Conservation (phyloP, 2,888 invertebrate species). For the Keiferia lycopersicella region DNA sequence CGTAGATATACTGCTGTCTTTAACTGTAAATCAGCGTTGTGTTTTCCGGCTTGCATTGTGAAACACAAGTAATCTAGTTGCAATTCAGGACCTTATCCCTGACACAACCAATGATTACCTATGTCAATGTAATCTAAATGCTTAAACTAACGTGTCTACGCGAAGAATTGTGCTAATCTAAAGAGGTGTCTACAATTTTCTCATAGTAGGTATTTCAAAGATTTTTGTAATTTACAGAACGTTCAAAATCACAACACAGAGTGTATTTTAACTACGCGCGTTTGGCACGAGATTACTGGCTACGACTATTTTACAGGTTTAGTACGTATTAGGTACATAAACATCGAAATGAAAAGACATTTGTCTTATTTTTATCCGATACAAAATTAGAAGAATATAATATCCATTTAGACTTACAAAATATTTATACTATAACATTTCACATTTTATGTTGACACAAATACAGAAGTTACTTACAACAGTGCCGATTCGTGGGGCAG, state of each 20-base stretch:
- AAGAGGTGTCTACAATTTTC: constrained; percentile 72
- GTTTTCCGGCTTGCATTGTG: neutral
- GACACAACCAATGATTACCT: constrained; percentile 59
- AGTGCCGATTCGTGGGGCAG: constrained; percentile 45
- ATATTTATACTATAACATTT: constrained; percentile 72
- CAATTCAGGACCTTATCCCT: neutral
- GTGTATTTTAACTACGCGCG: constrained; percentile 81
- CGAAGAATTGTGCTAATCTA: constrained; percentile 81
- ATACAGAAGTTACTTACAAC: constrained; percentile 63
- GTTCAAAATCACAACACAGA: constrained; percentile 83
- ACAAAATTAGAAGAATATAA: constrained; percentile 81
- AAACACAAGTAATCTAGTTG: neutral
- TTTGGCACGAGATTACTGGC: constrained; percentile 68
- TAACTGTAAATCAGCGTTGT: neutral
- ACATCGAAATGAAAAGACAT: constrained; percentile 41
- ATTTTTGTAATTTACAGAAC: constrained; percentile 79
- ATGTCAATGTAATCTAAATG: constrained; percentile 72
- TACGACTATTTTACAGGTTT: constrained; percentile 55
- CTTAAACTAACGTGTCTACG: constrained; percentile 78
- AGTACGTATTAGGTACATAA: constrained; percentile 61
- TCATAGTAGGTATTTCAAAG: constrained; percentile 67
- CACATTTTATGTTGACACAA: constrained; percentile 65
- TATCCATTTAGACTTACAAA: constrained; percentile 78
- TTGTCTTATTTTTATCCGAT: constrained; percentile 45
- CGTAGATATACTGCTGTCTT: neutral